Percentiles rank a stretch among this genome's conserved stretches.
Evolutionary conservation across 2,888 invertebrate genomes (phyloP).

Genomic region (Nomada goodeniana): DNA sequence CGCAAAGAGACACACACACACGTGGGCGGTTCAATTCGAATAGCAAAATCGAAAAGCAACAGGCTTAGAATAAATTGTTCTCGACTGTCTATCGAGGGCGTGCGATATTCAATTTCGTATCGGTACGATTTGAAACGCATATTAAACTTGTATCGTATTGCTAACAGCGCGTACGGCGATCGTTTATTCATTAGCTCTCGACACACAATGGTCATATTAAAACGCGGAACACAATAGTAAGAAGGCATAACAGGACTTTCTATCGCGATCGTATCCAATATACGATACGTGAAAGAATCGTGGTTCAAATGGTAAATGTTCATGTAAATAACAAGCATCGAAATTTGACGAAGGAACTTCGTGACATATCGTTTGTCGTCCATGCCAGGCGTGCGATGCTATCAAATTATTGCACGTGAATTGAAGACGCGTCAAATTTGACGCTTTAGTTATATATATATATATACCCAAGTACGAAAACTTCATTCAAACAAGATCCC

Average conservation of each 20-base stretch:
- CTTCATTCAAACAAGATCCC: too few relatives aligned
- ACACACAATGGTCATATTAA: constrained; percentile 46
- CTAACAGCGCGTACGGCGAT: constrained; percentile 24
- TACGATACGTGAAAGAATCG: constrained; percentile 3
- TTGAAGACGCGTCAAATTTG: too few relatives aligned
- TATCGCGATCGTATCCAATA: constrained; percentile 15
- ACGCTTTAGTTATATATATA: too few relatives aligned
- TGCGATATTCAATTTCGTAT: constrained; percentile 26
- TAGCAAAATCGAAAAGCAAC: not conserved
- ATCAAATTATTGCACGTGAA: not conserved
- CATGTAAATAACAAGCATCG: constrained; percentile 23
- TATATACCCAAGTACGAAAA: too few relatives aligned
- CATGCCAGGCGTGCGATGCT: not conserved
- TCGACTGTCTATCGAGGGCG: not conserved
- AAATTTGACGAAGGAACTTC: constrained; percentile 12
- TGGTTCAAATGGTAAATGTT: not conserved
- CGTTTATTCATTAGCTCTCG: constrained; percentile 52
- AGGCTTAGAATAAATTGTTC: not conserved
- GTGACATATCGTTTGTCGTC: not conserved
- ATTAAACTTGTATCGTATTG: constrained; percentile 22
- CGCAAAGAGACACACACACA: not conserved
- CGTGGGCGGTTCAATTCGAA: not conserved
- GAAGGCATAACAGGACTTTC: constrained; percentile 39
- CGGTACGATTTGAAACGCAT: constrained; percentile 7
- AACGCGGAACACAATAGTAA: constrained; percentile 31